Percentiles rank a stretch among this genome's conserved stretches.
phyloP scores from a whole-genome alignment of 1,140 invertebrate species.

The Drosophila tristis region DNA sequence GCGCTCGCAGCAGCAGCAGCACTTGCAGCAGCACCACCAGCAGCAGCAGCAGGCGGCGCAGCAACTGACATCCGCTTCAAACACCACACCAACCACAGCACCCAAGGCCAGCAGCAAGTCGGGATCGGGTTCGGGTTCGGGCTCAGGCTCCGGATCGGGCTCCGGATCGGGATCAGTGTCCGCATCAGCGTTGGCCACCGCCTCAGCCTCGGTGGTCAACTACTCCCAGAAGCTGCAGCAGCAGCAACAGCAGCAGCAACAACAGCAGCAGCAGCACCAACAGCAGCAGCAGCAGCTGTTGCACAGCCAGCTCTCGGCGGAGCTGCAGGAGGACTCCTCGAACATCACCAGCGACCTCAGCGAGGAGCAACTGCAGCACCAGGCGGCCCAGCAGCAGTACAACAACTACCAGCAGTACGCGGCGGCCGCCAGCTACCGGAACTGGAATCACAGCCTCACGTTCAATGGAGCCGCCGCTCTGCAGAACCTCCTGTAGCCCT shows the following conservation, averaged over 20 bases:
- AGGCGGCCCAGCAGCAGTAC: constrained; percentile 77
- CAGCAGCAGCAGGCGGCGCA: constrained; percentile 67
- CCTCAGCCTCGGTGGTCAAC: constrained; percentile 37
- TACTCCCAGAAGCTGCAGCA: constrained; percentile 70
- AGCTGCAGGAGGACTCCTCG: constrained; percentile 79
- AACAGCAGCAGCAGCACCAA: constrained; percentile 65
- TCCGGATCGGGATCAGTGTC: constrained; percentile 40
- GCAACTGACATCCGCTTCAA: constrained; percentile 80
- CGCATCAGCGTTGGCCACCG: constrained; percentile 31
- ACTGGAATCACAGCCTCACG: constrained; percentile 79
- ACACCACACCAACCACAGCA: constrained; percentile 43
- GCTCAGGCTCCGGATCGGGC: constrained; percentile 28
- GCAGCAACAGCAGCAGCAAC: constrained; percentile 65
- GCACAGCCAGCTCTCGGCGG: constrained; percentile 67
- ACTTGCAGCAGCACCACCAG: constrained; percentile 71
- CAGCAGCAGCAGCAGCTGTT: constrained; percentile 69
- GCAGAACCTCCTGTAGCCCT: constrained; percentile 79
- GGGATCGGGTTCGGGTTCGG: constrained; percentile 43
- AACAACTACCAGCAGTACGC: constrained; percentile 82
- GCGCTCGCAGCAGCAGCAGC: constrained; percentile 74
- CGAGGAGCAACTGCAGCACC: constrained; percentile 81
- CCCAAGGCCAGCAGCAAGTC: constrained; percentile 64
- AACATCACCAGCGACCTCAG: constrained; percentile 82
- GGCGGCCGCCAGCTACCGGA: constrained; percentile 75
- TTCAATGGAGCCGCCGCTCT: constrained; percentile 78